Evolutionary conservation across 2,888 invertebrate species (phyloP), one percentile per base, ranked within the genome.

Genomic region (Helobdella robusta): DNA sequence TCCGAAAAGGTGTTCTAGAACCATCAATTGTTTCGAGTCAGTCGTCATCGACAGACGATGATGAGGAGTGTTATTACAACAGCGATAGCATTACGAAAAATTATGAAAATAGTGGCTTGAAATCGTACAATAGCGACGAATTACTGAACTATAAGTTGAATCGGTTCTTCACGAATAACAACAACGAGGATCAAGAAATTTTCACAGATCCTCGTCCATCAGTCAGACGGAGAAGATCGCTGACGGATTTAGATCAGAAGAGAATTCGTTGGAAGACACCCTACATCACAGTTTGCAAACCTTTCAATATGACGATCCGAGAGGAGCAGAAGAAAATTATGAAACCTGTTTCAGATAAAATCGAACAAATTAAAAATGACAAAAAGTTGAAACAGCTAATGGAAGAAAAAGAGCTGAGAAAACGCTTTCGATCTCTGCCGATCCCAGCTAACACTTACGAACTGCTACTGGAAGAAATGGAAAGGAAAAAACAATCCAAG

Each of bases 271-370:
- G 23, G 59, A 59, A 59, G 35, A 34, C 25, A 35, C 46, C 60
- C 5, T n/a, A n/a, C n/a, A 8, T 40, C 25, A 60, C 60, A 8
- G 60, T 60, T n/a, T 40, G 20, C 40, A 18, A 28, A 32, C 60
- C 60, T 2, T 60, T 60, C 60, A 60, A 25, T 11, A 60, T 60
- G 60, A 60, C 60, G 18, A 2, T 60, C 3, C 40, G 60, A 44
- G 60, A 60, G 28, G 60, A 60, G 11, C 28, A 44, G 35, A 60
- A 40, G 60, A 60, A 40, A 23, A 20, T 35, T 15, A 60, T 25
- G n/a, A 60, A 28, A 5, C 8, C 23, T 4, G 25, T 25, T 15
- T 15, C 35, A 11, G 18, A 44, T n/a, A 25, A 30, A 3, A 20
- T 36, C 44, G 25, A 40, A 30, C 40, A 30, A 5, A 18, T 60